Evolutionary conservation across 2,888 invertebrate species (phyloP), one percentile per base, ranked within the genome.

Genomic region (Eueremaeus valkanovi): DNA sequence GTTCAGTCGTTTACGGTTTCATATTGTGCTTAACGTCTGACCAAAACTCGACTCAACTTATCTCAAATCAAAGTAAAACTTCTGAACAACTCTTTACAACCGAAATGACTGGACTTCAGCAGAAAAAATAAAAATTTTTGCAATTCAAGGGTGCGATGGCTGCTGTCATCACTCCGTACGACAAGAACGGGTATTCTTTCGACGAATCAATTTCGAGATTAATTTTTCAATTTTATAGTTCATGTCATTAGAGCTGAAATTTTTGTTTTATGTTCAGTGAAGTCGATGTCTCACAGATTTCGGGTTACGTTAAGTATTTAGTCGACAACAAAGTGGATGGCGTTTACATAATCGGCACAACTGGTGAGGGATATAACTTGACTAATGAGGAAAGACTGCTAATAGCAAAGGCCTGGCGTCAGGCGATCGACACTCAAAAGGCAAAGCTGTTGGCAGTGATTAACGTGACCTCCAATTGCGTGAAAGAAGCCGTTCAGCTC

Each of bases 281-380:
- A 66, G 79, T 89, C 49, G 87, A 88, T 80, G 85, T 86, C 75
- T 82, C 83, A 0, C 82, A 84, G 2, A 87, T 90, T 73, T 87
- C 88, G 1, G 81, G 84, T 1, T 92, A 92, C 82, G 90, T 90
- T 0, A 84, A 87, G 79, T 89, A 86, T 81, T 84, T 92, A 68
- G 84, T 85, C 21, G 84, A 86, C 31, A 85, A 86, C 72, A 88
- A 88, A 40, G 87, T 92, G 61, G 86, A 87, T 76, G 89, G 89
- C 3, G 86, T 92, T 49, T 84, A 92, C 77, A 90, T 91, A 91
- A 76, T 79, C 77, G 92, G 92, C 16, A 91, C 92, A 0, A 88
- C 88, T 33, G 92, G 92, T 0, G 92, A 93, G 84, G 90, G 90
- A 0, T 87, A 88, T 80, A 88, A 80, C 1, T 74, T 92, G 82